Evolutionary conservation across 2,113 vertebrate genomes (phyloP), one percentile per base, ranked within the genome.

Genomic region (Morone chrysops): DNA sequence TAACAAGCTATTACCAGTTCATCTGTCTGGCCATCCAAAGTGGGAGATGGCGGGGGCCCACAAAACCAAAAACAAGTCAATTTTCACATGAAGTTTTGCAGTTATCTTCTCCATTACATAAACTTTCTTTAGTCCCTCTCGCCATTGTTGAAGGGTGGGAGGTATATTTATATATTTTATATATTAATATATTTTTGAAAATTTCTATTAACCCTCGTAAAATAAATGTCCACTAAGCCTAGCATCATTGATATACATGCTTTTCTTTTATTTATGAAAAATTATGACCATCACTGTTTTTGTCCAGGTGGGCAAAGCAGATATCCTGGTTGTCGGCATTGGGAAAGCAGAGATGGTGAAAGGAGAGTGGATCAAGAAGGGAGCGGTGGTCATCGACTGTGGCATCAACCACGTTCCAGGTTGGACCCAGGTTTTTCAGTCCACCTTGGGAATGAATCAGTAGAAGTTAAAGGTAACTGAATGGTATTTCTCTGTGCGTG

Each of bases 311-410:
- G 94, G 95, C 76, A 96, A 95, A 92, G 99, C 97, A 61, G 99
- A 99, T 93, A 99, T 99, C 84, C 84, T 99, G 89, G 97, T 99
- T 73, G 97, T 99, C 45, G 99, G 97, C 62, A 95, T 96, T 45
- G 99, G 99, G 48, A 97, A 96, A 94, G 94, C 98, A 20, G 97
- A 99, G 93, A 97, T 99, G 96, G 96, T 99, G 18, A 98, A 96
- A 91, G 99, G 98, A 50, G 97, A 98, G 62, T 99, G 99, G 99
- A 96, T 99, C 89, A 99, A 99, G 90, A 96, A 97, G 8, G 98
- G 98, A 50, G 97, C 98, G 0, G 83, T 99, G 0, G 98, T 99
- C 83, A 99, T 99, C 17, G 99, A 99, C 93, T 99, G 99, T 66
- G 99, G 99, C 74, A 99, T 99, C 92, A 99, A 99, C 92, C 94